Percentiles rank a stretch among this genome's conserved stretches.
phyloP scores from a whole-genome alignment of 2,113 vertebrate genomes.

The Coptodon bakossiorum region DNA sequence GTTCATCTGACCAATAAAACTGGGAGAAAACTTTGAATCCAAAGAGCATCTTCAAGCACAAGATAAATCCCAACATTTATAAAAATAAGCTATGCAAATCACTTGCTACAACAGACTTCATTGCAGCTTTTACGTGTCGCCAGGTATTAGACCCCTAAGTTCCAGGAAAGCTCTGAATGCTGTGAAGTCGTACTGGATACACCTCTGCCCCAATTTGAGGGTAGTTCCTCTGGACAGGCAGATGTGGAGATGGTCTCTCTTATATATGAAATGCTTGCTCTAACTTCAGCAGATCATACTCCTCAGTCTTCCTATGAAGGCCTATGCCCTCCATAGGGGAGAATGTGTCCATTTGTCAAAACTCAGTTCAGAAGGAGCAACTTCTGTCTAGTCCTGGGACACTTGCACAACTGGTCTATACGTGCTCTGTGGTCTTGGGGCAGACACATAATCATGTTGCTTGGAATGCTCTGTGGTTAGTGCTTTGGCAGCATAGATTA shows the following conservation, averaged over 20 bases:
- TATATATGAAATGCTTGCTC: neutral
- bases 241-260: neutral
- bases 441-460: neutral
- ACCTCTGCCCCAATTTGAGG: neutral
- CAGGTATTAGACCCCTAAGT: neutral
- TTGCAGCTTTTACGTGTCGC: neutral
- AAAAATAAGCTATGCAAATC: slow-evolving; percentile 19
- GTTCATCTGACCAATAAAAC: slow-evolving; percentile 67
- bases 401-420: neutral
- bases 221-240: neutral
- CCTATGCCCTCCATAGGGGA: neutral
- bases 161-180: neutral
- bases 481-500: neutral
- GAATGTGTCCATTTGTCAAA: neutral
- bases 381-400: neutral
- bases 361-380: neutral
- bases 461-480: neutral
- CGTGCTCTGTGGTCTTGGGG: neutral
- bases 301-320: neutral
- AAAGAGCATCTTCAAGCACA: slow-evolving; percentile 21
- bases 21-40: slow-evolving; percentile 46
- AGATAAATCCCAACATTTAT: slow-evolving; percentile 28
- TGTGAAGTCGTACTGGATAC: neutral
- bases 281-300: neutral
- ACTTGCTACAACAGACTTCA: neutral